Conservation (phyloP, 1,140 invertebrate genomes). For the Venustaconcha ellipsiformis region DNA sequence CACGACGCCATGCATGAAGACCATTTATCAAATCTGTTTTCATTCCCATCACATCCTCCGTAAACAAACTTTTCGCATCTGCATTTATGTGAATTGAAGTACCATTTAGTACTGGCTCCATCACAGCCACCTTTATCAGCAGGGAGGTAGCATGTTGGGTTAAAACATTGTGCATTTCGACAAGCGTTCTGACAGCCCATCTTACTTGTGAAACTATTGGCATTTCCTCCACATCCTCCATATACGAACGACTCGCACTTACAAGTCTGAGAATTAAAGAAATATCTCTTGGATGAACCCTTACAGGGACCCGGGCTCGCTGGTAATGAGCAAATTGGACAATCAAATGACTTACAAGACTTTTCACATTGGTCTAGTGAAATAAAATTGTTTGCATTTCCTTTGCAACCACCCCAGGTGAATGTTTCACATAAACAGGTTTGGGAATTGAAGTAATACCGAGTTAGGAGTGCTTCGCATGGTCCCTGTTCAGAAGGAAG, state of each 20-base stretch:
- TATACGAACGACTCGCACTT: constrained; percentile 65
- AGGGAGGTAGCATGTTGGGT: constrained; percentile 78
- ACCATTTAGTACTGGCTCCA: constrained; percentile 67
- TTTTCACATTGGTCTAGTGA: constrained; percentile 9
- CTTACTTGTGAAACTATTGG: constrained; percentile 62
- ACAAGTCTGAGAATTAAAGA: constrained; percentile 63
- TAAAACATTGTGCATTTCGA: neutral
- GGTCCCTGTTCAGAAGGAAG: constrained; percentile 47
- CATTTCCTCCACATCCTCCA: constrained; percentile 64
- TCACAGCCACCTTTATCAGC: constrained; percentile 81
- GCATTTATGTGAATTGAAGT: constrained; percentile 43
- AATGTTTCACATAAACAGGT: constrained; percentile 66
- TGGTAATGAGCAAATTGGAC: constrained; percentile 5
- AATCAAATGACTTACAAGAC: constrained; percentile 5
- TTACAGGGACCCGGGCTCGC: constrained; percentile 45
- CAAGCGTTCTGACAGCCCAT: constrained; percentile 37
- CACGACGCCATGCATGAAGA: constrained; percentile 50
- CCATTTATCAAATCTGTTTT: constrained; percentile 54
- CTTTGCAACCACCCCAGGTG: constrained; percentile 82
- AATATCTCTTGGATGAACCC: constrained; percentile 57
- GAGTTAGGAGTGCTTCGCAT: constrained; percentile 49
- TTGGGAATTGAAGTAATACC: constrained; percentile 63
- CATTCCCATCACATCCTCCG: constrained; percentile 63
- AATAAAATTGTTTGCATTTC: constrained; percentile 71
- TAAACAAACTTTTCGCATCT: constrained; percentile 56